A percentile compares a stretch with the other conserved stretches of the same genome.
These are phyloP conservation scores for Naja naja DNA, from an alignment of 2,113 vertebrate species.

Conservation along the genomic window DNA sequence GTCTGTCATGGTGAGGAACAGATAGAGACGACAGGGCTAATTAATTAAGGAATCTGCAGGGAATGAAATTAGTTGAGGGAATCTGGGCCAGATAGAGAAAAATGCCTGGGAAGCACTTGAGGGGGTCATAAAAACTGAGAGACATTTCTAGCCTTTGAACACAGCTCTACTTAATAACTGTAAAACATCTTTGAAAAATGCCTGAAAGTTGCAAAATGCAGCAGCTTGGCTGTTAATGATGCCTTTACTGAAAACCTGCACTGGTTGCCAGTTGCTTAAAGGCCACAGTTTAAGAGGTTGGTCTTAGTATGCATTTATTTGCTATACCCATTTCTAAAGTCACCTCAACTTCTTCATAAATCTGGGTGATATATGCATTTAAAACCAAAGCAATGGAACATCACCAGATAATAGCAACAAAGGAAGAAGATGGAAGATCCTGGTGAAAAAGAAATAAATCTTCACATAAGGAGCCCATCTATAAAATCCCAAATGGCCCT, in stretches of 20 bases:
- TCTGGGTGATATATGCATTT: neutral
- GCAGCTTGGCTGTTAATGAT: neutral
- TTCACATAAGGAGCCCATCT: neutral
- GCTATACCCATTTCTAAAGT: neutral
- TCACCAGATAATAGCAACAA: neutral
- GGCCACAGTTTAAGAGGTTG: neutral
- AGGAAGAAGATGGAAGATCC: neutral
- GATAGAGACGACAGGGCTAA: neutral
- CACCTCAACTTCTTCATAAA: neutral
- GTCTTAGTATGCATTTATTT: neutral
- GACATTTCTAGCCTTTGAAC: neutral
- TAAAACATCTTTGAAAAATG: neutral
- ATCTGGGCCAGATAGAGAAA: neutral
- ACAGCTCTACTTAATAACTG: neutral
- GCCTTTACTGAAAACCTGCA: neutral
- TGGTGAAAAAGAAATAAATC: neutral
- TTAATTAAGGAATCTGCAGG: neutral
- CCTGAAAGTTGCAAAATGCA: neutral
- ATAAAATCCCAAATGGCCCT: neutral
- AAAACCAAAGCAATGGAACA: neutral
- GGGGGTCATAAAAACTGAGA: neutral
- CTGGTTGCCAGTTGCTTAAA: neutral
- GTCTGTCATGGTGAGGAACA: neutral
- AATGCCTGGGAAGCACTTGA: neutral
- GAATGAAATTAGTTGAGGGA: neutral